Percentiles rank a stretch among this genome's conserved stretches.
Conservation (phyloP, 2,113 vertebrate genomes). For the Nematolebias whitei region DNA sequence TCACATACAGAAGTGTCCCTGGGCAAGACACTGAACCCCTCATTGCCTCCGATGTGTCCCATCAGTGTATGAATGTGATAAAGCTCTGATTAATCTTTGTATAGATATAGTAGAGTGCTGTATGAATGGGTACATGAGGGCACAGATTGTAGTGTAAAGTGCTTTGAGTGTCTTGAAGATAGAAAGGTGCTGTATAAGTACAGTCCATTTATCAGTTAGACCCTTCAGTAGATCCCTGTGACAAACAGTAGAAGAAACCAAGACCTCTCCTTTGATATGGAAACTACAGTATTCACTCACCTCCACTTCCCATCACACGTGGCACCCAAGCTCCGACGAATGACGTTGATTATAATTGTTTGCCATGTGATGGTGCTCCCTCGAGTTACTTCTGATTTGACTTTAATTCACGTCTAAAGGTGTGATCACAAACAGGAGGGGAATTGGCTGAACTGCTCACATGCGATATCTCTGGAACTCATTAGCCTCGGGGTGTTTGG, state of each 20-base stretch:
- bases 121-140: too few relatives aligned
- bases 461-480: constrained; percentile 62
- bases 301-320: constrained; percentile 30
- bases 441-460: constrained; percentile 24
- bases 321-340: constrained; percentile 35
- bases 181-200: too few relatives aligned
- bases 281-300: constrained; percentile 51
- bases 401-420: constrained; percentile 63
- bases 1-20: too few relatives aligned
- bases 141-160: too few relatives aligned
- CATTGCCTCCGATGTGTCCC: too few relatives aligned
- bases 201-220: constrained; percentile 66
- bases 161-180: too few relatives aligned
- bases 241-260: constrained; percentile 36
- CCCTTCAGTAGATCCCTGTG: constrained; percentile 26
- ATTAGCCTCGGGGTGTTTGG: constrained; percentile 50
- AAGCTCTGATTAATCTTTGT: too few relatives aligned
- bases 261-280: constrained; percentile 57
- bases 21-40: too few relatives aligned
- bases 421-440: constrained; percentile 58
- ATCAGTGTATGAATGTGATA: too few relatives aligned
- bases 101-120: too few relatives aligned
- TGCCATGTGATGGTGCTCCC: constrained; percentile 57
- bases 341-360: constrained; percentile 66
- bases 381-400: constrained; percentile 63